Conservation (phyloP, 2,888 invertebrate species). For the Tenthredo notha region DNA sequence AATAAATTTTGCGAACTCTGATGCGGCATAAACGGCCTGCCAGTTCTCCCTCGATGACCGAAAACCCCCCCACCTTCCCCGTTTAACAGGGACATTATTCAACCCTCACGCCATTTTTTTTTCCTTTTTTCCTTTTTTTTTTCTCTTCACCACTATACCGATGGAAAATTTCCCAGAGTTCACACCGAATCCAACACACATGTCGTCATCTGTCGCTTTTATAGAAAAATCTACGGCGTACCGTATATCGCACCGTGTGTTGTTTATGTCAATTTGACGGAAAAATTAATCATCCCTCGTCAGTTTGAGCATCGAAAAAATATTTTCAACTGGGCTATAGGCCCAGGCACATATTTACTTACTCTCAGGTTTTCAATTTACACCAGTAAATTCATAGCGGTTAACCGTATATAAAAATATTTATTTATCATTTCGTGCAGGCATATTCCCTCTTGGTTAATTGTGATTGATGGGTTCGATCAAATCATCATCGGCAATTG, state of each 20-base stretch:
- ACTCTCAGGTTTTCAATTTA: conserved; percentile 4
- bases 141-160: conserved; percentile 48
- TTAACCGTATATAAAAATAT: neutral
- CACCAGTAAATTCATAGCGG: neutral
- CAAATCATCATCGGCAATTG: neutral
- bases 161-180: conserved; percentile 23
- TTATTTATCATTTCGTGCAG: neutral
- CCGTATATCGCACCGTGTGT: conserved; percentile 5
- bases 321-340: neutral
- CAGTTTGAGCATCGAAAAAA: conserved; percentile 11
- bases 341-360: neutral
- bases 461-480: conserved; percentile 33
- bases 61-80: conserved; percentile 61
- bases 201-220: conserved; percentile 35
- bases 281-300: conserved; percentile 34
- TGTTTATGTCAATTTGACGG: conserved; percentile 29
- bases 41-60: conserved; percentile 67
- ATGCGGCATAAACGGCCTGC: conserved; percentile 70
- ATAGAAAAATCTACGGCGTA: conserved; percentile 24
- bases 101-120: conserved; percentile 63
- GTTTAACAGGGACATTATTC: conserved; percentile 72
- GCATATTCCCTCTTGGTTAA: neutral
- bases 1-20: conserved; percentile 73
- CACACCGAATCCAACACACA: neutral
- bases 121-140: conserved; percentile 22